Base-by-base conservation (phyloP, 2,113 vertebrate genomes). In the Bos taurus region DNA sequence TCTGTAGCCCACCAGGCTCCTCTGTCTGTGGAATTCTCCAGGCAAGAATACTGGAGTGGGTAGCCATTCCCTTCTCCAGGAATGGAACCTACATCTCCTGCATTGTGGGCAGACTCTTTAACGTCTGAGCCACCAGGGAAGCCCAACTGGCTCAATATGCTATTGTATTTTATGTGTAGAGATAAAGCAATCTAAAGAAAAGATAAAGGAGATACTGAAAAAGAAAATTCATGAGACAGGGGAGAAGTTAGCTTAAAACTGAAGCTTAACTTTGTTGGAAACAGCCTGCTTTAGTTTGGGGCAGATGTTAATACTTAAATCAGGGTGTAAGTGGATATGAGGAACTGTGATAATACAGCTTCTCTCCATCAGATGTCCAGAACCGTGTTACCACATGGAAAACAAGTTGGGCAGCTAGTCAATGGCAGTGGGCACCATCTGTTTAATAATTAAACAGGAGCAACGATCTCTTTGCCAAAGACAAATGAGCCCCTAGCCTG, bases 341-440 rank as follows among this genome's bases (percentile, higher is more conserved):
- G 91, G 40, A n/a, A 7, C 43, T 56, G 9, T 25, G 48, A 90
- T 50, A 43, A 52, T 40, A 28, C 25, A 89, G 62, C 60, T 43
- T 60, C n/a, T 90, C 83, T 50, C 88, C 71, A 67, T 97, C 74
- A 84, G 54, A 52, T 88, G 59, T 67, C 91, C 92, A 97, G 83
- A 95, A 67, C 54, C n/a, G 23, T 23, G 54, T 87, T 64, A n/a
- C 71, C 88, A 84, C 90, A 59, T 48, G 83, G 87, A 92, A 74
- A 43, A 78, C 84, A n/a, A 64, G 81, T 48, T 88, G 95, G 97
- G 95, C 95, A 96, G 84, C 90, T 57, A 85, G 92, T 91, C 95
- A 95, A 46, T 30, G 50, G 52, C 88, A 85, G 90, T 56, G 64
- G 92, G 46, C 12, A 96, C 97, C 97, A 97, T 98, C 98, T 98